Evolutionary conservation across 2,888 invertebrate genomes (phyloP), one percentile per base, ranked within the genome.

Genomic region (Blera fallax): DNA sequence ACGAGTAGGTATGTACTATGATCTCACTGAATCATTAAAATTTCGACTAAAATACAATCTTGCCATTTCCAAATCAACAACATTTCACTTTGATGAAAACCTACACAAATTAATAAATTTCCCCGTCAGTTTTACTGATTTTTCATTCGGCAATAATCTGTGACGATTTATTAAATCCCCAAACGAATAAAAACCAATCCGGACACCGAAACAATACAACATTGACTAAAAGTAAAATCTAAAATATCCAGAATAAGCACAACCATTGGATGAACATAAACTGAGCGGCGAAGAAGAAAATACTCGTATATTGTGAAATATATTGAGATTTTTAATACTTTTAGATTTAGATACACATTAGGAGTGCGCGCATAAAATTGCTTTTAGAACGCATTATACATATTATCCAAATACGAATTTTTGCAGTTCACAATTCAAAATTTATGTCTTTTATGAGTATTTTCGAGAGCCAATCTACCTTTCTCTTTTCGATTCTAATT

Each of bases 221-320:
- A 65, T 65, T 74, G 64, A 74, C 74, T 74, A 65, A 74, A 40
- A 32, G 40, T 7, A 10, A 52, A 54, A 56, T 54, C 54, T 54
- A 43, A 74, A 74, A 45, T 73, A 73, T 65, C 74, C 65, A 56
- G 43, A 74, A 40, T n/a, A n/a, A 24, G 52, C 65, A 45, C 14
- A 56, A 37, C 45, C 24, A 48, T 34, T 10, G 27, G 32, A 14
- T 10, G n/a, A 34, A 27, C 40, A 52, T 43, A 29, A 29, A 62
- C 48, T 56, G 50, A 27, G 37, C 16, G 27, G 37, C 14, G 40
- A 10, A 62, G 10, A 65, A n/a, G n/a, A n/a, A n/a, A n/a, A n/a
- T n/a, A n/a, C n/a, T 11, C 16, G 14, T 40, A 40, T 37, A 40
- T 69, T 65, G 65, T 29, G 65, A 65, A 65, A 65, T 18, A 65